These are phyloP conservation scores for Amaurobius ferox DNA, from an alignment of 2,888 invertebrate genomes.

Conservation along the genomic window DNA sequence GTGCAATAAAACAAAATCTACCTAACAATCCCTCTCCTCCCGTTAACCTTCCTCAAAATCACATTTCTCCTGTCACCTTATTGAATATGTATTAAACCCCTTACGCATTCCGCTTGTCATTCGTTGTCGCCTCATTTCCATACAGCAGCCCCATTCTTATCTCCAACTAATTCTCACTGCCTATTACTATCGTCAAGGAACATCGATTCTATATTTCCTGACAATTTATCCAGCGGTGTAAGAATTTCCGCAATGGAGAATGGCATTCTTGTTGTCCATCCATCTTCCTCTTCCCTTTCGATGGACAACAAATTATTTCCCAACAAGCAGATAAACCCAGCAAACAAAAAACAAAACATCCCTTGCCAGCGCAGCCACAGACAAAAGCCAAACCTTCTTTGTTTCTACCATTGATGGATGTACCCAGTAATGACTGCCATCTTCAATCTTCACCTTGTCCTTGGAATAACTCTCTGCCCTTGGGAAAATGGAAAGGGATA, in stretches of 20 bases:
- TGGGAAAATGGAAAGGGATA: slow-evolving; percentile 33
- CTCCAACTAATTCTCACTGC: too few species aligned
- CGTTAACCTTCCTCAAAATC: too few species aligned
- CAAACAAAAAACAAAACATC: background rate
- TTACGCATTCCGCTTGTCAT: too few species aligned
- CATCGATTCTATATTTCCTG: too few species aligned
- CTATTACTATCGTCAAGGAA: too few species aligned
- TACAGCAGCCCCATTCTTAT: too few species aligned
- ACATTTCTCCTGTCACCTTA: too few species aligned
- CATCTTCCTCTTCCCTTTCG: background rate
- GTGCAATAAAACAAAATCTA: too few species aligned
- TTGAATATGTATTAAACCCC: too few species aligned
- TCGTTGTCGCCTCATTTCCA: too few species aligned
- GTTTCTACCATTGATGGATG: slow-evolving; percentile 34
- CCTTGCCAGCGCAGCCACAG: background rate
- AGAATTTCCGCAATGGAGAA: slow-evolving; percentile 1
- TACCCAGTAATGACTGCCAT: slow-evolving; percentile 22
- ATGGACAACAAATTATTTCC: background rate
- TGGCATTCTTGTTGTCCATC: slow-evolving; percentile 9
- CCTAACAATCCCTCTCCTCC: too few species aligned
- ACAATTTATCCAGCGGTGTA: background rate
- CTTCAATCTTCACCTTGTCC: slow-evolving; percentile 23
- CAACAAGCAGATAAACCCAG: background rate
- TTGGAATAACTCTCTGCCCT: slow-evolving; percentile 49
- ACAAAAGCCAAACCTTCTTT: slow-evolving; percentile 18